These are phyloP conservation scores for Hipposideros larvatus DNA, from an alignment of 2,797 vertebrate genomes.

Conservation along the genomic window DNA sequence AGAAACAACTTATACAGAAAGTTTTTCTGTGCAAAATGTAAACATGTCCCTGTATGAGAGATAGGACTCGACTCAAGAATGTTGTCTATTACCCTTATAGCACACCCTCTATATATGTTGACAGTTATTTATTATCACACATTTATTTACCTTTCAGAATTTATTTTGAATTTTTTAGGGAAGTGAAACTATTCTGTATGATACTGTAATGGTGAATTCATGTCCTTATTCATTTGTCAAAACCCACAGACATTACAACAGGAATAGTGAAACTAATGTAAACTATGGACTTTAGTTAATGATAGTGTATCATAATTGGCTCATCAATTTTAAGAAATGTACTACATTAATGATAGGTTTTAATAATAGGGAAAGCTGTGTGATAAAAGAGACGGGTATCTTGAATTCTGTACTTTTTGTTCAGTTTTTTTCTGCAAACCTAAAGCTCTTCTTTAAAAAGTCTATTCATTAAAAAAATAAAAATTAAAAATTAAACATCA, in stretches of 20 bases:
- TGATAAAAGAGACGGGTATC: background rate
- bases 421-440: background rate
- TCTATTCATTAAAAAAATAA: background rate
- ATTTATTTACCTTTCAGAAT: background rate
- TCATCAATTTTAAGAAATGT: background rate
- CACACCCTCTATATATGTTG: background rate
- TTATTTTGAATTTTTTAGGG: conserved; percentile 38
- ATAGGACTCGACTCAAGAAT: background rate
- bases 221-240: background rate
- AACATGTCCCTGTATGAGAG: background rate
- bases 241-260: background rate
- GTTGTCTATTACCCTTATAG: background rate
- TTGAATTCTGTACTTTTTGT: background rate
- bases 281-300: background rate
- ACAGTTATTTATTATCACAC: background rate
- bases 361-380: background rate
- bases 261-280: background rate
- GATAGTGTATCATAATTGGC: background rate
- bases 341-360: background rate
- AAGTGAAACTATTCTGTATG: background rate
- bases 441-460: background rate
- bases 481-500: background rate
- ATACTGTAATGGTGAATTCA: background rate
- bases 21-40: background rate
- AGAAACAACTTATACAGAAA: background rate